A percentile compares a stretch with the other conserved stretches of the same genome.
phyloP scores from a whole-genome alignment of 2,888 invertebrate genomes.

The Acanthosepion pharaonis region DNA sequence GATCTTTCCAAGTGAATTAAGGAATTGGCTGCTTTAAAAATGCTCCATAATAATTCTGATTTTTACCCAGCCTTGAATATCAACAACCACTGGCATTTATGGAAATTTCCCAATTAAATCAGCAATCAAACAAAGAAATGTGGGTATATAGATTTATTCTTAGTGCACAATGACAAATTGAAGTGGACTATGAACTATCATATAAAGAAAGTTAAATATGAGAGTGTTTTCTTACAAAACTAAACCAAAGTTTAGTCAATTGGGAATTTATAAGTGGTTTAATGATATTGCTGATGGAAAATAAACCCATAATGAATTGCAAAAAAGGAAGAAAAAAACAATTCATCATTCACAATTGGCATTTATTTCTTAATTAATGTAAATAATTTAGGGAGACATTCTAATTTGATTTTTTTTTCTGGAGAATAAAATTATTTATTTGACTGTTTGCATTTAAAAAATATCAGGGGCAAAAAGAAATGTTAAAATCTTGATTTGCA shows the following conservation, averaged over 20 bases:
- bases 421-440: background rate
- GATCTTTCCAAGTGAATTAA: too few relatives aligned
- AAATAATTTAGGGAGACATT: background rate
- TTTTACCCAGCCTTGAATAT: too few relatives aligned
- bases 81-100: too few relatives aligned
- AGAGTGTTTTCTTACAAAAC: background rate
- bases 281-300: slow-evolving; percentile 33
- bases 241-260: background rate
- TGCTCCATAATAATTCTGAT: too few relatives aligned
- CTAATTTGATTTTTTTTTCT: background rate
- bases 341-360: background rate
- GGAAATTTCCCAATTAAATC: too few relatives aligned
- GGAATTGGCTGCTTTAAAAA: too few relatives aligned
- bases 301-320: background rate
- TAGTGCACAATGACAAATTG: background rate
- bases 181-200: background rate
- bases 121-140: too few relatives aligned
- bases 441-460: background rate
- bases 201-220: background rate
- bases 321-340: background rate
- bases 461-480: background rate
- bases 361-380: slow-evolving; percentile 22
- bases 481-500: background rate
- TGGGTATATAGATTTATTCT: too few relatives aligned
- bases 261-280: slow-evolving; percentile 33